Evolutionary conservation across 2,888 invertebrate genomes (phyloP), one percentile per base, ranked within the genome.

Genomic region (Protodeltote pygarga): DNA sequence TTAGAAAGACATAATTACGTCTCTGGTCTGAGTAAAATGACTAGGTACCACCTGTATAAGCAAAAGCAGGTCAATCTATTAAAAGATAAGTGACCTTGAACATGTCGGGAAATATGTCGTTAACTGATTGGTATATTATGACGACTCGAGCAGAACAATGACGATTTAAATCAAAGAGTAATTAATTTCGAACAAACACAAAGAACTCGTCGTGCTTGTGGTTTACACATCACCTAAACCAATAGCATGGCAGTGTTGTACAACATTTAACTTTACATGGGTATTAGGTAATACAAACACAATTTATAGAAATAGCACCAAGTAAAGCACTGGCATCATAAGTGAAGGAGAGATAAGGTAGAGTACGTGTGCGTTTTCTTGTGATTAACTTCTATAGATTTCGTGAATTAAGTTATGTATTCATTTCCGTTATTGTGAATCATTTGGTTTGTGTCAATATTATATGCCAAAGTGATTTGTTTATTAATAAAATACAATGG

Each of bases 311-410:
- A 39, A 37, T 51, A 61, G 41, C 62, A 50, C 47, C 53, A 60
- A n/a, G 54, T 50, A 40, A 52, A 59, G 60, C 51, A 57, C 48
- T 20, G 54, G 63, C 51, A 59, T 59, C 58, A 60, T 50, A 52
- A 64, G 63, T 58, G 49, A 62, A 59, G 52, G 42, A 51, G 50
- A 65, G 65, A 72, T 71, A 71, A 64, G 41, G 47, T 40, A 33
- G 39, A 51, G 53, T 59, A 48, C 57, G 70, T 64, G 58, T 63
- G 37, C 41, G 46, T 61, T 67, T 66, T 53, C 49, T 57, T 60
- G 59, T 65, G 53, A 52, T n/a, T n/a, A n/a, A 62, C 55, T 65
- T 53, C 41, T 59, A 71, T 65, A 54, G 72, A 63, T 45, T 32
- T 54, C 66, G 65, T 65, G 63, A 73, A 62, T 65, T 55, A 8